phyloP scores from a whole-genome alignment of 2,113 vertebrate species.

The Myotis yumanensis region DNA sequence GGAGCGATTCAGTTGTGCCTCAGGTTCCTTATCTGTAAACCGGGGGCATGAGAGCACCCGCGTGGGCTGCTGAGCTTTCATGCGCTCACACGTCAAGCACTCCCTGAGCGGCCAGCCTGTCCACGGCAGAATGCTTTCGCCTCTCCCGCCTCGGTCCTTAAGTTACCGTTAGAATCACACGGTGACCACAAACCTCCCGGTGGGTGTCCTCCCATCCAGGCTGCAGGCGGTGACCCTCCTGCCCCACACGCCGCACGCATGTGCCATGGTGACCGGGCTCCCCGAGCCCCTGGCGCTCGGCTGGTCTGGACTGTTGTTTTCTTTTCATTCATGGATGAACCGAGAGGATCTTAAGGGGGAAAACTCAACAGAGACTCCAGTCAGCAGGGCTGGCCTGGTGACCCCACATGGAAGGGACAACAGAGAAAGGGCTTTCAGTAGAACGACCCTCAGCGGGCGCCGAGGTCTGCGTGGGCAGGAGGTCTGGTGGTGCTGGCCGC shows the following conservation, averaged over 20 bases:
- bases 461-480: not conserved
- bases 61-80: not conserved
- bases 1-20: not conserved
- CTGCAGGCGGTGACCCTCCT: not conserved
- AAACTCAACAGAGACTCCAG: not conserved
- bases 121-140: fast-evolving
- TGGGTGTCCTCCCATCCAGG: not conserved
- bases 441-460: not conserved
- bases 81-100: fast-evolving
- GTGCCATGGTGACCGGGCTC: no score
- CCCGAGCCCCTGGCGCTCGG: not conserved
- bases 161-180: not conserved
- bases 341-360: not conserved
- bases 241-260: fast-evolving
- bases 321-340: not conserved
- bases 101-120: not conserved
- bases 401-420: not conserved
- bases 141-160: not conserved
- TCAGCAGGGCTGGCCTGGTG: not conserved
- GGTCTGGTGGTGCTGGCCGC: not conserved
- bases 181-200: not conserved
- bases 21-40: not conserved
- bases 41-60: not conserved
- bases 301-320: not conserved
- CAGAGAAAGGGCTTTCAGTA: not conserved